Base-by-base conservation (phyloP, 2,888 invertebrate genomes). In the Hermaeophaga mercurialis region DNA sequence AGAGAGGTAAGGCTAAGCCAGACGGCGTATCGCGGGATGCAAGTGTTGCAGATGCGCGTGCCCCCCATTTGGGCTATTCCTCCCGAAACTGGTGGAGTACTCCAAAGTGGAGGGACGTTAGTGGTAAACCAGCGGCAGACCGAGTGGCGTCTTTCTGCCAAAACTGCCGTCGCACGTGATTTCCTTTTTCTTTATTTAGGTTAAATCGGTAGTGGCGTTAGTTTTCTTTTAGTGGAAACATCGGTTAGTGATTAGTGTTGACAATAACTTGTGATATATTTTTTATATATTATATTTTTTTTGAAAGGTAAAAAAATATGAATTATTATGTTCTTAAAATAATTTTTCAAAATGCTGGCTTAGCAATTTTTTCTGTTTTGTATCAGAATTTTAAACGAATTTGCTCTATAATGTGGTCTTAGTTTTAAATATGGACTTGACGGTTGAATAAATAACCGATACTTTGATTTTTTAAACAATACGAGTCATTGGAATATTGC, bases 81-180 rank as follows among this genome's bases (percentile, higher is more conserved):
- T 33, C 52, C 44, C 43, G 9, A 33, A 44, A 18, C 39, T 43
- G 12, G 11, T 34, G 52, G 52, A 52, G 48, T 41, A 52, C 52
- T 52, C 52, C 52, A 43, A 34, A 52, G 44, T 43, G 56, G 57
- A 44, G 54, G 67, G 67, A 64, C 64, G 67, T 57, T 65, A 69
- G 69, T 69, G 66, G 66, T 61, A 67, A 68, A 69, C 69, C 69
- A 70, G 70, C 71, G 69, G 69, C 70, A 72, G 72, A 72, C 72
- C 54, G 66, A 63, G 68, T 69, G 72, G 69, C 71, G 70, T 68
- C 64, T 62, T 55, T 63, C 58, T 52, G 47, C 59, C 17, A n/a
- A 54, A 62, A 66, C 69, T 67, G 66, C 70, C 68, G 68, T 67
- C 66, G 62, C 71, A 70, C 70, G 72, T 70, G 70, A 46, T 33